Percentiles rank a stretch among this genome's conserved stretches.
phyloP scores from a whole-genome alignment of 2,797 vertebrate species.

The Hafferia zeledoni region DNA sequence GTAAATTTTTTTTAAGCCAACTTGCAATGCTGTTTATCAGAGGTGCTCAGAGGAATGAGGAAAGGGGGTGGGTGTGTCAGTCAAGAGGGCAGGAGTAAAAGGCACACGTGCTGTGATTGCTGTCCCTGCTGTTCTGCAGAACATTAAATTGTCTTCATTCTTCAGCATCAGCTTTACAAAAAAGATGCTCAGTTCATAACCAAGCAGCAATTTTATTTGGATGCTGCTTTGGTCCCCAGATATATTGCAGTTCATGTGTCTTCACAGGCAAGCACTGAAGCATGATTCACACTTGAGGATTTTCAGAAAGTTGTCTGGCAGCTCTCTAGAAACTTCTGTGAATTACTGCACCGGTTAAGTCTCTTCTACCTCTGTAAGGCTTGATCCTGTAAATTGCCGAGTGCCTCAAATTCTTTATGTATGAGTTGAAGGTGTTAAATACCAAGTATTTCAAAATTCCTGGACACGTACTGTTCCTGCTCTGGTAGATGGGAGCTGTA shows the following conservation, averaged over 20 bases:
- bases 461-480: not conserved
- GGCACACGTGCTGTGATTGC: not conserved
- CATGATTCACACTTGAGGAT: not conserved
- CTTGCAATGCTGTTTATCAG: constrained; percentile 84
- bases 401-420: constrained; percentile 23
- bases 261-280: not conserved
- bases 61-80: not conserved
- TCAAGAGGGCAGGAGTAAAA: constrained; percentile 11
- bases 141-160: not conserved
- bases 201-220: not conserved
- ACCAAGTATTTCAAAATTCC: not conserved
- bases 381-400: constrained; percentile 41
- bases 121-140: constrained; percentile 21
- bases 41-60: constrained; percentile 62
- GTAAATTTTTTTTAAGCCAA: constrained; percentile 72
- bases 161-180: not conserved
- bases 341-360: constrained; percentile 14
- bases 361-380: constrained; percentile 56
- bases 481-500: not conserved
- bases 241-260: not conserved
- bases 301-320: constrained; percentile 45
- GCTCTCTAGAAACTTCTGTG: constrained; percentile 40
- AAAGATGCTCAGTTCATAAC: not conserved
- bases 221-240: constrained; percentile 21
- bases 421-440: constrained; percentile 17